Percentiles rank a stretch among this genome's conserved stretches.
phyloP scores from a whole-genome alignment of 2,797 vertebrate species.

The Myotis findleyi region DNA sequence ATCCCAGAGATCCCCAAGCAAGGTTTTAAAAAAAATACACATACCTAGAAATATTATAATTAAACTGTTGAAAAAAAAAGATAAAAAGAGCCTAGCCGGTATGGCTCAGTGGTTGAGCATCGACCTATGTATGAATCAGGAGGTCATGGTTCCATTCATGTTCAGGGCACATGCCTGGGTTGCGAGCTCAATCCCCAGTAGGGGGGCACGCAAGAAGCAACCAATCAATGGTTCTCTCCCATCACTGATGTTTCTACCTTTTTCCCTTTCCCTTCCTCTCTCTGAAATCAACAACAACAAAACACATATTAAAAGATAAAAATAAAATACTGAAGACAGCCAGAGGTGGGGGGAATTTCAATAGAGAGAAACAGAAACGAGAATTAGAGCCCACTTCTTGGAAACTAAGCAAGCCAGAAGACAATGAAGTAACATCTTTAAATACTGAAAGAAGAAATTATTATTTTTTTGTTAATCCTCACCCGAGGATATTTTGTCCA shows the following conservation, averaged over 20 bases:
- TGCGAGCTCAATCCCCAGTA: no score
- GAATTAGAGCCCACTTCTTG: neutral
- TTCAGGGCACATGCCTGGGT: no score
- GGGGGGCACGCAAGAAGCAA: no score
- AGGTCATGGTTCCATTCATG: no score
- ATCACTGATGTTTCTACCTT: no score
- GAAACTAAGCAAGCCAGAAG: neutral
- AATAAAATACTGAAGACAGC: neutral
- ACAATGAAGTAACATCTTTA: neutral
- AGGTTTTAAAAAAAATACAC: neutral
- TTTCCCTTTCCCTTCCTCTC: no score
- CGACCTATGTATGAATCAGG: no score
- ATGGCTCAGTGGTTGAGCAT: no score
- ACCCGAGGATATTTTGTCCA: no score
- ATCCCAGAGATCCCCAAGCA: neutral
- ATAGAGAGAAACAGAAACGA: neutral
- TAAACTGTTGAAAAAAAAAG: slow-evolving; percentile 2
- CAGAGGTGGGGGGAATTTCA: neutral
- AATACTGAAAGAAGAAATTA: slow-evolving; percentile 2
- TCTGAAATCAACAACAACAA: no score
- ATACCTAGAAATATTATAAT: neutral
- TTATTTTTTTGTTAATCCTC: neutral
- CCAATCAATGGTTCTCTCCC: no score
- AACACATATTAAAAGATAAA: neutral
- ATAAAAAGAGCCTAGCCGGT: neutral